Conservation (phyloP, 2,797 vertebrate genomes). For the Poeciliopsis infans region DNA sequence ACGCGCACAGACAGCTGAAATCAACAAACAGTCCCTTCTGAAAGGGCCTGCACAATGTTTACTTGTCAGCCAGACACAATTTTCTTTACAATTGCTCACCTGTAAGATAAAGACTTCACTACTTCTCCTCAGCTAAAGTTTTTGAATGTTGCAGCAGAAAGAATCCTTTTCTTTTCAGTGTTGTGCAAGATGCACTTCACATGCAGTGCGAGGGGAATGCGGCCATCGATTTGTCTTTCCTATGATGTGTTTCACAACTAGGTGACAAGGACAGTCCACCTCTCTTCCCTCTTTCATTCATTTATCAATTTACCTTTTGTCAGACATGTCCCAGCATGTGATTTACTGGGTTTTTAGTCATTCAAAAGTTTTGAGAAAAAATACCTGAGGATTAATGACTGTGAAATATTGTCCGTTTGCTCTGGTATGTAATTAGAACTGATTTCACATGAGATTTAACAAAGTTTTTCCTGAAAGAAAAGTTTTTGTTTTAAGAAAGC, state of each 20-base stretch:
- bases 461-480: constrained; percentile 40
- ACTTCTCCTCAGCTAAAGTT: background rate
- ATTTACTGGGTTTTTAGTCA: constrained; percentile 26
- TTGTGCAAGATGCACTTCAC: constrained; percentile 28
- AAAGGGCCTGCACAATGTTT: background rate
- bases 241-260: constrained; percentile 25
- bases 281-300: constrained; percentile 13
- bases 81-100: background rate
- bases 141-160: background rate
- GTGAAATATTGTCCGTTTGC: constrained; percentile 39
- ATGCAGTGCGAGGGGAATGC: constrained; percentile 24
- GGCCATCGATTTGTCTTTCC: constrained; percentile 45
- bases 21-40: background rate
- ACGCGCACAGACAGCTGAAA: background rate
- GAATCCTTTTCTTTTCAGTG: constrained; percentile 27
- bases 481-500: constrained; percentile 26
- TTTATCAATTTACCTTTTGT: background rate
- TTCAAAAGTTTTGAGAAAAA: constrained; percentile 27
- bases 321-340: constrained; percentile 22
- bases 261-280: constrained; percentile 27
- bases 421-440: constrained; percentile 38
- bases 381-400: constrained; percentile 52
- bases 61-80: background rate
- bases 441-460: constrained; percentile 15
- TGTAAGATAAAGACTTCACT: background rate